Conservation (phyloP, 2,113 vertebrate species). For the Pituophis catenifer region DNA sequence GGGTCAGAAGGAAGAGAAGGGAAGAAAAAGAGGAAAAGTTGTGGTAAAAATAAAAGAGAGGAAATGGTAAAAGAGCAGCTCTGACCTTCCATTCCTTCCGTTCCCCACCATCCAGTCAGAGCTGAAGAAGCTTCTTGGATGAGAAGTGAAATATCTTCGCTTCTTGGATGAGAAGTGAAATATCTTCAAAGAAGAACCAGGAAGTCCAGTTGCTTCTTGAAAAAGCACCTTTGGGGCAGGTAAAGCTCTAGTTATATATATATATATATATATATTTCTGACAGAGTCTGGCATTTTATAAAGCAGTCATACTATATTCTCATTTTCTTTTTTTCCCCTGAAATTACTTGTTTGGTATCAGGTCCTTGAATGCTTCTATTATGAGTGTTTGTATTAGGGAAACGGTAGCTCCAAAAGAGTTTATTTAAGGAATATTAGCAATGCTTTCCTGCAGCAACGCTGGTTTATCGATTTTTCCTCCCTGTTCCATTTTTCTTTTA, state of each 20-base stretch:
- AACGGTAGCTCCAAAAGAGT: slow-evolving; percentile 2
- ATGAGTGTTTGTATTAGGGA: slow-evolving; percentile 4
- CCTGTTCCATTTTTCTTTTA: slow-evolving; percentile 33
- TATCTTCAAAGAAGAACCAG: no score
- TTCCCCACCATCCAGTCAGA: no score
- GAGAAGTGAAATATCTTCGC: no score
- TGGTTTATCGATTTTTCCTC: slow-evolving; percentile 36
- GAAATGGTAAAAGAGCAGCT: no score
- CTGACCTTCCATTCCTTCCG: no score
- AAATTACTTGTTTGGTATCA: slow-evolving; percentile 27
- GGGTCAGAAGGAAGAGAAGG: no score
- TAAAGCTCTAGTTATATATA: background rate
- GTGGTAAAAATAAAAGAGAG: no score
- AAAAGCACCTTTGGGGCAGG: no score
- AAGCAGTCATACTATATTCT: slow-evolving; percentile 6
- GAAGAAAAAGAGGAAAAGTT: no score
- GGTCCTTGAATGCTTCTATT: slow-evolving; percentile 3
- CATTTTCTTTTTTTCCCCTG: background rate
- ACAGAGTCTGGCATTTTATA: background rate
- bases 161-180: no score
- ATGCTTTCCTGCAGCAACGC: slow-evolving; percentile 26
- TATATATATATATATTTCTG: background rate
- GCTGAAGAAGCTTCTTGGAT: no score
- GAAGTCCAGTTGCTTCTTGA: no score
- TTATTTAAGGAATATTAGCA: slow-evolving; percentile 19